phyloP scores from a whole-genome alignment of 2,888 invertebrate species.

The Yponomeuta sedellus region DNA sequence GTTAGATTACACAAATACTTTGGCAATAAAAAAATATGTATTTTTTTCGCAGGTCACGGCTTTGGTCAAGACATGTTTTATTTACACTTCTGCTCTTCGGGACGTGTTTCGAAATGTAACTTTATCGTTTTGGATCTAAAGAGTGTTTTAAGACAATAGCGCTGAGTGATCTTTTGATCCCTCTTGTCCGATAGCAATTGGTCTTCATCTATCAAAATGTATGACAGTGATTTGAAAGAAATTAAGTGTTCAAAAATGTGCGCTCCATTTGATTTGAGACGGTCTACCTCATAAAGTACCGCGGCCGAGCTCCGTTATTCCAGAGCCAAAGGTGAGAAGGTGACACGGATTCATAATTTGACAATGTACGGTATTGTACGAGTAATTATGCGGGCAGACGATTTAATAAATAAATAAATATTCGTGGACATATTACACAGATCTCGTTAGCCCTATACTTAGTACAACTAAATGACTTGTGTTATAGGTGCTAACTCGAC shows the following conservation, averaged over 20 bases:
- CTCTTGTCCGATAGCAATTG: slow-evolving; percentile 5
- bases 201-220: slow-evolving; percentile 11
- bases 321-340: not conserved
- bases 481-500: no score
- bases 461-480: no score
- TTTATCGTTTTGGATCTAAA: not conserved
- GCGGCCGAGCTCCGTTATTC: not conserved
- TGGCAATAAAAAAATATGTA: not conserved
- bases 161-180: not conserved
- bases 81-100: no score
- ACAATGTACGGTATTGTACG: slow-evolving; percentile 1
- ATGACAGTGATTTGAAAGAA: slow-evolving; percentile 5
- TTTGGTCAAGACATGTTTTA: slow-evolving; percentile 12
- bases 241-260: not conserved
- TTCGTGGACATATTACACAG: no score
- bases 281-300: not conserved
- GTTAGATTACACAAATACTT: slow-evolving; percentile 21
- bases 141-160: slow-evolving; percentile 6
- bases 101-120: no score
- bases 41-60: slow-evolving; percentile 8
- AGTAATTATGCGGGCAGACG: not conserved
- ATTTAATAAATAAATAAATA: no score
- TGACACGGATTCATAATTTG: not conserved
- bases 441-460: no score
- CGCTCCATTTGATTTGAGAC: not conserved